Conservation (phyloP, 92 coral and sea anemone genomes). For the Phenganax marumi region DNA sequence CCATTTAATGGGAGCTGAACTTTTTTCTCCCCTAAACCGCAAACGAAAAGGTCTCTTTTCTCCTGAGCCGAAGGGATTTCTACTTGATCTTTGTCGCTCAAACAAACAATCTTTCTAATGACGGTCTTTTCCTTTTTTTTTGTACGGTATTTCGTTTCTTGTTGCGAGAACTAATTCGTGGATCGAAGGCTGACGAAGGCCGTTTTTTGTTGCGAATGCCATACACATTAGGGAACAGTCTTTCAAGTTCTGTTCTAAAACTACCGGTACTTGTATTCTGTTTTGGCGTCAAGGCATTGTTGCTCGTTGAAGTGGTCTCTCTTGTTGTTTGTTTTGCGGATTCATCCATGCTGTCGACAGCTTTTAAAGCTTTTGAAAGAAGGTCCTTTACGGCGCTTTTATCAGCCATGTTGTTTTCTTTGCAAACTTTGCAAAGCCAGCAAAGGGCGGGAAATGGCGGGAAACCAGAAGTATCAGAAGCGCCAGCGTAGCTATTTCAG, state of each 20-base stretch:
- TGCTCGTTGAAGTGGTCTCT: not conserved
- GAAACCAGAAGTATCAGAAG: not conserved
- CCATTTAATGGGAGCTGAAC: constrained; percentile 16
- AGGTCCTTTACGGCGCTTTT: constrained; percentile 15
- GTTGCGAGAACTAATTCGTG: constrained; percentile 1
- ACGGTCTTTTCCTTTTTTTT: constrained; percentile 25
- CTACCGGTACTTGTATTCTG: constrained; percentile 9
- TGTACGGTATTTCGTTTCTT: constrained; percentile 24
- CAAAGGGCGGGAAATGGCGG: constrained; percentile 3
- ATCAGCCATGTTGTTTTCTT: constrained; percentile 17
- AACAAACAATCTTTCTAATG: constrained; percentile 27
- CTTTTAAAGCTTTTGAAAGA: constrained; percentile 34
- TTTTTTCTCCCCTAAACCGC: constrained; percentile 41
- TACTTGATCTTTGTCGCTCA: constrained; percentile 21
- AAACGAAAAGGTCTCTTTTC: constrained; percentile 36
- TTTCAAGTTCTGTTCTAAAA: constrained; percentile 34
- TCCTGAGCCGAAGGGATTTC: constrained; percentile 36
- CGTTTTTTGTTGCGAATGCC: not conserved
- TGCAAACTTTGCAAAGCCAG: not conserved
- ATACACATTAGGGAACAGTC: constrained; percentile 42
- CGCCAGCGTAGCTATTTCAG: not conserved
- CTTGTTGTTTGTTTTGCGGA: not conserved
- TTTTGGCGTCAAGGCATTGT: not conserved
- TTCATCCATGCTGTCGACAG: constrained; percentile 17
- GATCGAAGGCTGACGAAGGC: not conserved